phyloP scores from a whole-genome alignment of 2,113 vertebrate species.

The Malaclemys terrapin region DNA sequence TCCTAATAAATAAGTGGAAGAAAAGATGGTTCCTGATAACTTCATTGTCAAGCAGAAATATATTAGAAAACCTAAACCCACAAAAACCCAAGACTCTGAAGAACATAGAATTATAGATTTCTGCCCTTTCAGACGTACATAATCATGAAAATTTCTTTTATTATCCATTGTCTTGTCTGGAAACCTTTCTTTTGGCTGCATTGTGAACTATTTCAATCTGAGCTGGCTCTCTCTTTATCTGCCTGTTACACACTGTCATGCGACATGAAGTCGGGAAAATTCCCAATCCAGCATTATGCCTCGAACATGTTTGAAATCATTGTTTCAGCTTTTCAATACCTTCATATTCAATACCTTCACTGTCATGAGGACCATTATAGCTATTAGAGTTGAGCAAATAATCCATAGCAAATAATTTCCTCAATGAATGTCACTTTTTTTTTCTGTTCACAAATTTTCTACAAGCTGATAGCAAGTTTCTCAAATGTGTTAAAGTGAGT shows the following conservation, averaged over 20 bases:
- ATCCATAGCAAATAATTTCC: background rate
- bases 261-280: background rate
- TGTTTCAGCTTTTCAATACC: background rate
- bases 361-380: background rate
- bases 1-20: background rate
- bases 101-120: background rate
- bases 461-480: background rate
- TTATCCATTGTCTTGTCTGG: background rate
- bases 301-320: background rate
- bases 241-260: background rate
- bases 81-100: background rate
- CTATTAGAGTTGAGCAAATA: slow-evolving; percentile 25
- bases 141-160: background rate
- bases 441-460: background rate
- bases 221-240: background rate
- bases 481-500: background rate
- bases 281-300: background rate
- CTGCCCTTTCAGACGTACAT: rapidly evolving
- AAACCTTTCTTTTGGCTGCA: rapidly evolving
- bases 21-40: background rate
- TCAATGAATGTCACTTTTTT: background rate
- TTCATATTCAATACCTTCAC: background rate
- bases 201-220: background rate
- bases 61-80: rapidly evolving
- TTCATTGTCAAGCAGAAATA: rapidly evolving